Conservation (phyloP, 2,888 invertebrate species). For the Synanthedon myopaeformis region DNA sequence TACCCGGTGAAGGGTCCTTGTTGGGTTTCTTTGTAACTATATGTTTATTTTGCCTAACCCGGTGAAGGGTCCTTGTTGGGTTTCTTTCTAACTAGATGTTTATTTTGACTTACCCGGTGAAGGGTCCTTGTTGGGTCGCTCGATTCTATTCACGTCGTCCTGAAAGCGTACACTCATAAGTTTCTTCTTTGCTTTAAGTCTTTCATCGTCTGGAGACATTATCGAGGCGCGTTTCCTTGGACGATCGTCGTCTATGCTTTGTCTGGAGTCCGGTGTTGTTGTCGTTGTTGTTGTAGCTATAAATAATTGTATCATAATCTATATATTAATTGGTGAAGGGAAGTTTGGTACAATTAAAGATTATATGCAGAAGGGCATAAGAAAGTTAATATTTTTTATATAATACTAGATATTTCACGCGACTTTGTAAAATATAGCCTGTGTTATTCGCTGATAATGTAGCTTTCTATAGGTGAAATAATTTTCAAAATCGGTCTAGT, state of each 20-base stretch:
- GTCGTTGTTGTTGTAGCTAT: conserved; percentile 10
- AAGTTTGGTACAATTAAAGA: too few species aligned
- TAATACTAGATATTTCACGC: too few species aligned
- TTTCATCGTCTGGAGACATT: conserved; percentile 56
- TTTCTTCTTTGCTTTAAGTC: conserved; percentile 53
- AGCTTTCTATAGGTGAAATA: too few species aligned
- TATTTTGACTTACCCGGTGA: conserved; percentile 45
- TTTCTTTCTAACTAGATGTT: too few species aligned
- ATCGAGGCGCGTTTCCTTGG: conserved; percentile 58
- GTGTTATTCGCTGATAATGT: too few species aligned
- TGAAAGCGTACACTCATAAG: conserved; percentile 62
- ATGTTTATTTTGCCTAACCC: too few species aligned
- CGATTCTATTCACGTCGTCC: conserved; percentile 44
- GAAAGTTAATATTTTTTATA: too few species aligned
- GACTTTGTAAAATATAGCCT: too few species aligned
- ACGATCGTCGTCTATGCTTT: conserved; percentile 47
- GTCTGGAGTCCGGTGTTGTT: conserved; percentile 30
- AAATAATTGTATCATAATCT: not conserved
- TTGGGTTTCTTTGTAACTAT: conserved; percentile 10
- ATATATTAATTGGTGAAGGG: not conserved
- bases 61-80: too few species aligned
- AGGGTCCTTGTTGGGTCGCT: conserved; percentile 40
- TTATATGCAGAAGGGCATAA: too few species aligned
- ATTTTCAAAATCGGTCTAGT: too few species aligned
- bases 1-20: conserved; percentile 53